These are phyloP conservation scores for Harpegnathos saltator DNA, from an alignment of 1,140 invertebrate genomes.

Conservation along the genomic window DNA sequence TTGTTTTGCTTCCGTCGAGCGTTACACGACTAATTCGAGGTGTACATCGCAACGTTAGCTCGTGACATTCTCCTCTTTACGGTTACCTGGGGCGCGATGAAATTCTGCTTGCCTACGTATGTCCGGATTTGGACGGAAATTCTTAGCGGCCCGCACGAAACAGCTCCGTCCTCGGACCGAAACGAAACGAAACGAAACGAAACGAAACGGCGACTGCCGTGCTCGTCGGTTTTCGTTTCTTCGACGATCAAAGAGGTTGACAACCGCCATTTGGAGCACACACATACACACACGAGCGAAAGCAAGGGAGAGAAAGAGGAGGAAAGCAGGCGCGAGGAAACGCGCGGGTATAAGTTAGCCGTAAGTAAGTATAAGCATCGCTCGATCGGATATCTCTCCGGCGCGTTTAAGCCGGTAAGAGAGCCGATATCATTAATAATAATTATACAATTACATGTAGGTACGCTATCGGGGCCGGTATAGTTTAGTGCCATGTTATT, in stretches of 20 bases:
- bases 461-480: slow-evolving; percentile 82
- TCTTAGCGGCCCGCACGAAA: slow-evolving; percentile 6
- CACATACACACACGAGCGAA: background rate
- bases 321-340: slow-evolving; percentile 35
- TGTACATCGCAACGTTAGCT: background rate
- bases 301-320: slow-evolving; percentile 43
- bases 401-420: slow-evolving; percentile 81
- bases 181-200: slow-evolving; percentile 52
- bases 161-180: slow-evolving; percentile 18
- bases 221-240: slow-evolving; percentile 28
- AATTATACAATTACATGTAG: slow-evolving; percentile 87
- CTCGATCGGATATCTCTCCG: slow-evolving; percentile 71
- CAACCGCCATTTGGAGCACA: slow-evolving; percentile 49
- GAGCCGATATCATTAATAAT: slow-evolving; percentile 86
- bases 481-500: slow-evolving; percentile 86
- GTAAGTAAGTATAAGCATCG: slow-evolving; percentile 56
- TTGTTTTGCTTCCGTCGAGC: background rate
- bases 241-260: slow-evolving; percentile 43
- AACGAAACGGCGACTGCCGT: background rate
- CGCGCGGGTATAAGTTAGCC: slow-evolving; percentile 56
- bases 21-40: background rate
- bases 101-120: background rate
- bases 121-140: background rate
- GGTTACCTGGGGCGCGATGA: background rate
- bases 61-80: background rate